Evolutionary conservation across 1,140 invertebrate genomes (phyloP).

Genomic region (Adoxophyes honmai): DNA sequence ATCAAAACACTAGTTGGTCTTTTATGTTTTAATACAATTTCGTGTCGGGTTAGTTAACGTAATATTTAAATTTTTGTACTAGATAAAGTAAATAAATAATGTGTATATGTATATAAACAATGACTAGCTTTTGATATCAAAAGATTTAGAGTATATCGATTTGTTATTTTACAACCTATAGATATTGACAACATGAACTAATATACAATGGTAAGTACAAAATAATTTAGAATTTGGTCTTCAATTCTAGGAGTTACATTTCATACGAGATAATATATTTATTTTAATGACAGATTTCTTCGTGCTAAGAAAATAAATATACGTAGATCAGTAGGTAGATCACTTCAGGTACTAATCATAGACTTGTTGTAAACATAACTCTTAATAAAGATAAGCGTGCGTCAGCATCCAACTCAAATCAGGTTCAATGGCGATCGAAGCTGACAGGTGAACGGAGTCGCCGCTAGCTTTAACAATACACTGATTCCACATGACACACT

Average conservation of each 20-base stretch:
- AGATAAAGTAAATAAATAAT: slow-evolving; percentile 40
- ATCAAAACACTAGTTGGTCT: slow-evolving; percentile 73
- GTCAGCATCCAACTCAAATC: slow-evolving; percentile 45
- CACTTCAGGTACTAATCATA: not conserved
- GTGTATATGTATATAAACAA: slow-evolving; percentile 31
- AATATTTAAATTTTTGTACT: slow-evolving; percentile 59
- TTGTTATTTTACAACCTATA: not conserved
- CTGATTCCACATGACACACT: slow-evolving; percentile 11
- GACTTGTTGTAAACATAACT: not conserved
- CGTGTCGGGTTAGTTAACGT: slow-evolving; percentile 59
- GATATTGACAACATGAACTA: not conserved
- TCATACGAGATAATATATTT: slow-evolving; percentile 7
- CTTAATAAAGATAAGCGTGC: not conserved
- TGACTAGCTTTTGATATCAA: slow-evolving; percentile 19
- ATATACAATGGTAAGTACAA: slow-evolving; percentile 30
- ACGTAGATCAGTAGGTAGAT: not conserved
- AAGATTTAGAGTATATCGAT: slow-evolving; percentile 19
- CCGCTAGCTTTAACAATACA: not conserved
- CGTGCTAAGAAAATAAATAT: not conserved
- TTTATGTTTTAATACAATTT: slow-evolving; percentile 72
- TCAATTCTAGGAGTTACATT: slow-evolving; percentile 20
- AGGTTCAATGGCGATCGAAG: slow-evolving; percentile 44
- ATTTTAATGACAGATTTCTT: slow-evolving; percentile 14
- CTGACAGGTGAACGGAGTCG: slow-evolving; percentile 43
- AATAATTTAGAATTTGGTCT: slow-evolving; percentile 37